A percentile compares a stretch with the other conserved stretches of the same genome.
Evolutionary conservation across 2,797 vertebrate genomes (phyloP).

Genomic region (Lithobates pipiens): DNA sequence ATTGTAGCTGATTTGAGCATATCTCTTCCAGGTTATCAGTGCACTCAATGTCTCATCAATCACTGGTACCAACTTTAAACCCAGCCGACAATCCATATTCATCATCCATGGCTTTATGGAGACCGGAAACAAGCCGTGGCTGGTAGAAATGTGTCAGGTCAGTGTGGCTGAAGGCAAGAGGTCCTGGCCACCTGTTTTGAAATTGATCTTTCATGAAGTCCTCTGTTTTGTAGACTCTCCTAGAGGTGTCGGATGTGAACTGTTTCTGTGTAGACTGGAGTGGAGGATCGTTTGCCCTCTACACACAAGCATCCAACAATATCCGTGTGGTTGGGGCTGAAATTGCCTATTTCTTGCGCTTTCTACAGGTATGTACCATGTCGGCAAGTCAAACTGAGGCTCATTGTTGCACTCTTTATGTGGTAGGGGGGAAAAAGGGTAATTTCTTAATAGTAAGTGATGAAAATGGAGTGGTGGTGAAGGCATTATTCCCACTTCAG

Average conservation of each 20-base stretch:
- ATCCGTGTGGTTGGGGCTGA: constrained; percentile 75
- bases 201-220: neutral
- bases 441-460: too few species aligned
- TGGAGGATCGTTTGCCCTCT: neutral
- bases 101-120: constrained; percentile 5
- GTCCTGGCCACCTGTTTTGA: neutral
- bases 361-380: constrained; percentile 67
- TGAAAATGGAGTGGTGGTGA: too few species aligned
- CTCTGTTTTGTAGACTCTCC: neutral
- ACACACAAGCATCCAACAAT: constrained; percentile 13
- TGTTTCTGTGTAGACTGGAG: constrained; percentile 6
- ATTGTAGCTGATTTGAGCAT: too few species aligned
- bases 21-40: constrained; percentile 60
- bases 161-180: neutral
- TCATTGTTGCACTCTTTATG: too few species aligned
- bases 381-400: too few species aligned
- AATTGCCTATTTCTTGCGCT: constrained; percentile 75
- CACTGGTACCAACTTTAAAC: neutral
- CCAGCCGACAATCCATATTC: neutral
- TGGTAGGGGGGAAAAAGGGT: too few species aligned
- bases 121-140: neutral
- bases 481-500: too few species aligned
- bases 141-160: constrained; percentile 4
- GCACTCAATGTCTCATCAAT: constrained; percentile 57
- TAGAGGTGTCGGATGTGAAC: neutral